Conservation (phyloP, 2,113 vertebrate species). For the Loxodonta africana region DNA sequence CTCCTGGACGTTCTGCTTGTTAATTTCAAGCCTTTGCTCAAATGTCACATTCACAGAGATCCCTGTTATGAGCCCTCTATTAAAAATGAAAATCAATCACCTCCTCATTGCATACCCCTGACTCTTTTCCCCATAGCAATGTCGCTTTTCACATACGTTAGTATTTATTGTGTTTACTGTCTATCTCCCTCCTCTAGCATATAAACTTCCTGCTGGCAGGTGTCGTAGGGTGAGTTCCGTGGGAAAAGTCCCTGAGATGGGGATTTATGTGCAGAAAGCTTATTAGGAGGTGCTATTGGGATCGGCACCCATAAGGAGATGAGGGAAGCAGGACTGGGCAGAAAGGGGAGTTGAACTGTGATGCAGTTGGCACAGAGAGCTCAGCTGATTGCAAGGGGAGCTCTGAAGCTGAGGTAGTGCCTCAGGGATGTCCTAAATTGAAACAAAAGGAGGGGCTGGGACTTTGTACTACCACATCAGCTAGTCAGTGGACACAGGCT, state of each 20-base stretch:
- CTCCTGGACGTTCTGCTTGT: slow-evolving; percentile 9
- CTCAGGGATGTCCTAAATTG: background rate
- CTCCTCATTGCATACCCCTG: background rate
- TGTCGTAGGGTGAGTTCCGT: background rate
- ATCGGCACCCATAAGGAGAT: too few relatives aligned
- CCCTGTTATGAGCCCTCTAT: background rate
- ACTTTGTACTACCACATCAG: background rate
- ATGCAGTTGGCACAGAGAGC: background rate
- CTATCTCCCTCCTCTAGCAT: background rate
- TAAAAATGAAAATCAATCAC: slow-evolving; percentile 55
- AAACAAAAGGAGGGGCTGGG: background rate
- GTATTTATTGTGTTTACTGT: slow-evolving; percentile 40
- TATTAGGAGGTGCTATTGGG: too few relatives aligned
- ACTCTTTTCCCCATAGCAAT: background rate
- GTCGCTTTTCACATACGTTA: background rate
- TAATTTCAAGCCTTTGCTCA: slow-evolving; percentile 35
- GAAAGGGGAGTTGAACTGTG: background rate
- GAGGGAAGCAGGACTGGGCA: too few relatives aligned
- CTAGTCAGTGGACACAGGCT: background rate
- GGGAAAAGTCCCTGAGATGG: slow-evolving; percentile 41
- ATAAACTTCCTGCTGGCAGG: slow-evolving; percentile 2
- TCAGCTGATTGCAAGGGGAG: background rate
- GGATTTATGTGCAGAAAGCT: too few relatives aligned
- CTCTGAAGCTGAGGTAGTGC: background rate
- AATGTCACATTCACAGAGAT: slow-evolving; percentile 23